Conservation (phyloP, 2,797 vertebrate genomes). For the Malacoraja senta region DNA sequence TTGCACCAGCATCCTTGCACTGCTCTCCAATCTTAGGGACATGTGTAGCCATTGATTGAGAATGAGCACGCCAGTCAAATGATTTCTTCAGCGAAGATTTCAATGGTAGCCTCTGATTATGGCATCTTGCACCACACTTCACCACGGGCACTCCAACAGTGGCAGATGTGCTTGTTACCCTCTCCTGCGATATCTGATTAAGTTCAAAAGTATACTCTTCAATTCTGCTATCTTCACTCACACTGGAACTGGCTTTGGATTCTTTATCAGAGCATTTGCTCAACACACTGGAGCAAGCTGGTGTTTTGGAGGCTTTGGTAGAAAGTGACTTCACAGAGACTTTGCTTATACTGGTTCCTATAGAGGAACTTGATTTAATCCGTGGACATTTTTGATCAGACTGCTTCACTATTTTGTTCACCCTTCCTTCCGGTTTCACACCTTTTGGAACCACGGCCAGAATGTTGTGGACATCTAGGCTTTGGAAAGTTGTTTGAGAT, state of each 20-base stretch:
- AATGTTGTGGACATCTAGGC: neutral
- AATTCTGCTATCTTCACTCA: neutral
- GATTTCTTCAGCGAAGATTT: conserved; percentile 8
- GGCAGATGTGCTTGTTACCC: neutral
- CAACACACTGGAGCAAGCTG: neutral
- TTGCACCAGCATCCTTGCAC: neutral
- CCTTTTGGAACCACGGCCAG: neutral
- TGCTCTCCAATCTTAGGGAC: neutral
- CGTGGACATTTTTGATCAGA: neutral
- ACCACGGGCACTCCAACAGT: neutral
- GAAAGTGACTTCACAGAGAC: neutral
- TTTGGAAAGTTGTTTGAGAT: neutral
- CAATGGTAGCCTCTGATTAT: neutral
- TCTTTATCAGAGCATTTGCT: neutral
- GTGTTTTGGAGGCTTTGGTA: neutral
- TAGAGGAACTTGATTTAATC: neutral
- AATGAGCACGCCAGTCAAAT: neutral
- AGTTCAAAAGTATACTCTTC: neutral
- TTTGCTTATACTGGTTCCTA: conserved; percentile 16
- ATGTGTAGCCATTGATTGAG: neutral
- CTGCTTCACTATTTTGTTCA: neutral
- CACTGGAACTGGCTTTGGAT: neutral
- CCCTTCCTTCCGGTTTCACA: neutral
- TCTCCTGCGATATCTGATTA: neutral
- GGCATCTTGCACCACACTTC: neutral